A percentile compares a stretch with the other conserved stretches of the same genome.
These are phyloP conservation scores for Argyrosomus regius DNA, from an alignment of 2,797 vertebrate genomes.

Conservation along the genomic window DNA sequence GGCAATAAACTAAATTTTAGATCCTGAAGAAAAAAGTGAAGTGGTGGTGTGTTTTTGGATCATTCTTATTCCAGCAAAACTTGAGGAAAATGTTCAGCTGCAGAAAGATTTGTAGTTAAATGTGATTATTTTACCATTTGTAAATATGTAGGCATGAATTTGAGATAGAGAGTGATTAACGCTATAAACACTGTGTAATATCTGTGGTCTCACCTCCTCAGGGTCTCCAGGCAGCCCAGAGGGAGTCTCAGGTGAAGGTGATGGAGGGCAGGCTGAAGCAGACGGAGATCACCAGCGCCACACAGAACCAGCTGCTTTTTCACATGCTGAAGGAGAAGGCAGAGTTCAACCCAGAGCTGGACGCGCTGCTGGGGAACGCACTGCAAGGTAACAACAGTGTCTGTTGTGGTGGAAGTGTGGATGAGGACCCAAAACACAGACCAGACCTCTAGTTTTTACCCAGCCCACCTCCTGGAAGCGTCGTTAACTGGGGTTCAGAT, in stretches of 20 bases:
- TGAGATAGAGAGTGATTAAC: background rate
- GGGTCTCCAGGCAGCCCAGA: slow-evolving; percentile 97
- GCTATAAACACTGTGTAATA: background rate
- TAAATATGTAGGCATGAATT: background rate
- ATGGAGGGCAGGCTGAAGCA: slow-evolving; percentile 97
- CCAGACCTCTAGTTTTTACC: slow-evolving; percentile 24
- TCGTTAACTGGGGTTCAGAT: background rate
- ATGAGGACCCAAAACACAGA: slow-evolving; percentile 22
- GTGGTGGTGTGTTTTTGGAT: background rate
- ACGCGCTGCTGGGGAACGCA: slow-evolving; percentile 95
- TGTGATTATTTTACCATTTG: background rate
- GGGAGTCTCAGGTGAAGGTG: slow-evolving; percentile 97
- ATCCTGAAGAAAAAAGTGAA: background rate
- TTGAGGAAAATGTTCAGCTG: background rate
- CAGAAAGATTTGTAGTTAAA: background rate
- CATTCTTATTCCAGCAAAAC: background rate
- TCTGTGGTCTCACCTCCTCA: slow-evolving; percentile 55
- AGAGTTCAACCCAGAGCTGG: slow-evolving; percentile 97
- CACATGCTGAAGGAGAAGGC: slow-evolving; percentile 99
- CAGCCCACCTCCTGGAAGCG: slow-evolving; percentile 34
- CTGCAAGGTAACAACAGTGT: slow-evolving; percentile 90
- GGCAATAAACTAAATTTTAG: background rate
- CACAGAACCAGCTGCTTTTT: slow-evolving; percentile 98
- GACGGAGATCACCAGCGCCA: slow-evolving; percentile 97
- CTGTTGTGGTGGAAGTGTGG: background rate